Evolutionary conservation across 2,113 vertebrate genomes (phyloP).

Genomic region (Ursus arctos): DNA sequence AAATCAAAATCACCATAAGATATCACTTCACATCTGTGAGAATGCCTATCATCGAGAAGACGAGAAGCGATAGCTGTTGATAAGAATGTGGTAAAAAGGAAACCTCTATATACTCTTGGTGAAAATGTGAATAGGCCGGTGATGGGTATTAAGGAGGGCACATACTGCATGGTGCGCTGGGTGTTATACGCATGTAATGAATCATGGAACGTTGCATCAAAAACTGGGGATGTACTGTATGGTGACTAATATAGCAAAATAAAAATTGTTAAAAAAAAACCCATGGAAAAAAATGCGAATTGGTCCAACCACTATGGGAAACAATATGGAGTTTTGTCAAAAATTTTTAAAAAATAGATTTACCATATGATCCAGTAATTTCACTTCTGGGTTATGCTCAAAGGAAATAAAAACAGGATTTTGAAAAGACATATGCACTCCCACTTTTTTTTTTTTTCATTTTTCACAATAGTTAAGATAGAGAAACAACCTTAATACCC

Average conservation of each 20-base stretch:
- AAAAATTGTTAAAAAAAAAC: too few species aligned
- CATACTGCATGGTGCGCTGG: too few species aligned
- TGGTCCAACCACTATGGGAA: neutral
- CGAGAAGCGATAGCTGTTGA: neutral
- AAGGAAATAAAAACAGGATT: neutral
- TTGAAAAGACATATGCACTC: neutral
- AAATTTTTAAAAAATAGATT: neutral
- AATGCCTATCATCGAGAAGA: neutral
- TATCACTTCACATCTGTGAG: neutral
- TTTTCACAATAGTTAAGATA: neutral
- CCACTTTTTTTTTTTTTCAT: neutral
- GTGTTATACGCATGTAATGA: too few species aligned
- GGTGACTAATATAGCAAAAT: too few species aligned
- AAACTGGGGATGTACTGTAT: too few species aligned
- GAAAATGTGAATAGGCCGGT: neutral
- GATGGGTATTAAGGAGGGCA: too few species aligned
- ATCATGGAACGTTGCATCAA: too few species aligned
- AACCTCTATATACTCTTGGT: neutral
- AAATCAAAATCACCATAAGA: neutral
- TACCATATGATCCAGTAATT: neutral
- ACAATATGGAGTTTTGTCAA: neutral
- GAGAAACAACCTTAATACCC: neutral
- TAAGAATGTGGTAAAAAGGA: neutral
- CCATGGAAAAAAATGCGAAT: neutral
- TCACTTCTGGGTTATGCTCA: neutral